These are phyloP conservation scores for Hexactinellida sp. DNA, from an alignment of 37 sponge, comb jelly and placozoan genomes.

Conservation along the genomic window DNA sequence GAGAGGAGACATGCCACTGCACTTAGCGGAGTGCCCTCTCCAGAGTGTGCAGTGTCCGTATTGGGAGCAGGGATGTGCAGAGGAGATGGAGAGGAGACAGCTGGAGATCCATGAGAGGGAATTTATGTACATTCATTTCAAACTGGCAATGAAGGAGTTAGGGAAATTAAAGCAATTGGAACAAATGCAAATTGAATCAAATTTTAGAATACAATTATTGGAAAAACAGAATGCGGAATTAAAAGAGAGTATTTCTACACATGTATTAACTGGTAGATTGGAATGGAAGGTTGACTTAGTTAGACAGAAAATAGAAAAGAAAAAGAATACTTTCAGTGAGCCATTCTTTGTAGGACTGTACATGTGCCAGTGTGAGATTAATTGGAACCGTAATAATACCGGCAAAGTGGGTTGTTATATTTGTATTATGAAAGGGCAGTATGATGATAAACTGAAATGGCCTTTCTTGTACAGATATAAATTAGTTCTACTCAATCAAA, in stretches of 20 bases:
- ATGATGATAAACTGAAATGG: not conserved
- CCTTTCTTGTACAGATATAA: not conserved
- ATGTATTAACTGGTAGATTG: not conserved
- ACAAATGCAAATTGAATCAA: not conserved
- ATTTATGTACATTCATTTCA: not conserved
- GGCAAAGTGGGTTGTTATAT: not conserved
- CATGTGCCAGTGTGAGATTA: not conserved
- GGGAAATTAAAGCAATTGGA: no score
- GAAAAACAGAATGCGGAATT: not conserved
- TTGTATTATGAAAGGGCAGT: not conserved
- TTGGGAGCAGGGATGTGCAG: not conserved
- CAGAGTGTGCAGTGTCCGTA: not conserved
- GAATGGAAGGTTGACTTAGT: not conserved
- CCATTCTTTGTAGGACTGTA: not conserved
- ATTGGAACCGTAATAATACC: not conserved
- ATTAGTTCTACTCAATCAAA: not conserved
- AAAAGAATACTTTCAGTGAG: not conserved
- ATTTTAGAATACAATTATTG: not conserved
- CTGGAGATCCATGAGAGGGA: not conserved
- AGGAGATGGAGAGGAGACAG: constrained; percentile 1
- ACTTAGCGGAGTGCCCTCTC: not conserved
- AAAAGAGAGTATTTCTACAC: no score
- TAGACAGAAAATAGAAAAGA: not conserved
- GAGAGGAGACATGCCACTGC: not conserved
- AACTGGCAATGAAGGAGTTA: not conserved